Base-by-base conservation (phyloP, 1,140 invertebrate species). In the Plutomurus gul region DNA sequence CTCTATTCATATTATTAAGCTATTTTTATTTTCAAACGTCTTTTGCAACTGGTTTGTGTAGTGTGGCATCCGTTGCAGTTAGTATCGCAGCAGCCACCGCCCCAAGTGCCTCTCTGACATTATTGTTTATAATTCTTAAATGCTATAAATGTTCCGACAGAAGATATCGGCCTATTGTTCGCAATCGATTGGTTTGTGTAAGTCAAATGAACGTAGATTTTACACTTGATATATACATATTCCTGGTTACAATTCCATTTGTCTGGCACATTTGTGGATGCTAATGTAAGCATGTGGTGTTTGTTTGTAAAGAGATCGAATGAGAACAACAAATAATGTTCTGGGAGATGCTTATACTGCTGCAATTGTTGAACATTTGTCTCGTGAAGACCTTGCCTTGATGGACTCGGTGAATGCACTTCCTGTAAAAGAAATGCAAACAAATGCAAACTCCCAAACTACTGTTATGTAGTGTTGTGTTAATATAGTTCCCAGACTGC, bases 21-120 rank as follows among this genome's bases (percentile, higher is more conserved):
- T 20, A 73, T 40, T 72, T 39, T 5, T 39, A 73, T 1, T 13
- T 39, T 16, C 51, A 27, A 5, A 47, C n/a, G 16, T 39, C 36
- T 13, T 39, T 20, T 20, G n/a, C 37, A 18, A 49, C 25, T 72
- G n/a, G 8, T 10, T 76, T 43, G n/a, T n/a, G n/a, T 78, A 95
- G 94, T 83, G 87, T 97, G 78, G 95, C 95, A 33, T 94, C 95
- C 4, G 97, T 95, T 1, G 93, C 94, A 39, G 94, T 95, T 18
- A 95, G 94, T 49, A 92, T 97, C 84, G 97, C 96, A 16, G 95
- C 95, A 60, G 95, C 95, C 3, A 95, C 94, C 77, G 95, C 97
- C 16, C 96, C 96, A 0, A 95, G 93, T 85, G 96, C 96, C 25
- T 95, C 96, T 1, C 88, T 97, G 80, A 94, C 97, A 5, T 88